Conservation (phyloP, 2,113 vertebrate species). For the Callopanchax toddi region DNA sequence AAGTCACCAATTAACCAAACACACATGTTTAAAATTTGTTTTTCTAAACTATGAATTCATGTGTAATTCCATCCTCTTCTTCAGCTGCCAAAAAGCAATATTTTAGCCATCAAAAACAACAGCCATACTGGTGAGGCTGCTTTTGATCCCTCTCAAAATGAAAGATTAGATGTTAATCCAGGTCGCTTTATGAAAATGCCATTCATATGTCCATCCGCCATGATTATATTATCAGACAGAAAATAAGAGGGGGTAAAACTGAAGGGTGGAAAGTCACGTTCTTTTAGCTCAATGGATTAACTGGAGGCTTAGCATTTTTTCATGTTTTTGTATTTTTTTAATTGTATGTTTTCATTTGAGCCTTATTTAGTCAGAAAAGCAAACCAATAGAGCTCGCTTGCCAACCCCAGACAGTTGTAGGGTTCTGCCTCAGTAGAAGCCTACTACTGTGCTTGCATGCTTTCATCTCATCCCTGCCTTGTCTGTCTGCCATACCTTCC, state of each 20-base stretch:
- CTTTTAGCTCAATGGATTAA: conserved; percentile 50
- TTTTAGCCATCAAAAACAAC: conserved; percentile 29
- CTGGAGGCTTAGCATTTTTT: conserved; percentile 51
- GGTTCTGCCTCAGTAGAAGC: conserved; percentile 46
- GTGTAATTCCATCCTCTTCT: conserved; percentile 23
- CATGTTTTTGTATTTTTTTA: conserved; percentile 21
- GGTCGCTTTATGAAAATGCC: conserved; percentile 62
- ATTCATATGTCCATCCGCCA: conserved; percentile 45
- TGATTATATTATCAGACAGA: conserved; percentile 37
- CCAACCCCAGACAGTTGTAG: conserved; percentile 29
- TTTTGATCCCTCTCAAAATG: conserved; percentile 59
- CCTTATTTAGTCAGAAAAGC: conserved; percentile 51
- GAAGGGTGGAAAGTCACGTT: too few species aligned
- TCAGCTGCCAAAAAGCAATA: conserved; percentile 23
- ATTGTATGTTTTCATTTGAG: conserved; percentile 58
- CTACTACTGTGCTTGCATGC: conserved; percentile 27
- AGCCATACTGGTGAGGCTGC: conserved; percentile 37
- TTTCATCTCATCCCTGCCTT: conserved; percentile 57
- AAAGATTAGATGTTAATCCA: conserved; percentile 67
- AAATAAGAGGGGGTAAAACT: conserved; percentile 22
- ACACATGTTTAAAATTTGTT: too few species aligned
- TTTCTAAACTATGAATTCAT: too few species aligned
- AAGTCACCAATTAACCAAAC: too few species aligned
- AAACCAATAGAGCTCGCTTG: conserved; percentile 65
- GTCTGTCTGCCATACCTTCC: conserved; percentile 68